Evolutionary conservation across 2,888 invertebrate genomes (phyloP), one percentile per base, ranked within the genome.

Genomic region (Zonitis immaculata): DNA sequence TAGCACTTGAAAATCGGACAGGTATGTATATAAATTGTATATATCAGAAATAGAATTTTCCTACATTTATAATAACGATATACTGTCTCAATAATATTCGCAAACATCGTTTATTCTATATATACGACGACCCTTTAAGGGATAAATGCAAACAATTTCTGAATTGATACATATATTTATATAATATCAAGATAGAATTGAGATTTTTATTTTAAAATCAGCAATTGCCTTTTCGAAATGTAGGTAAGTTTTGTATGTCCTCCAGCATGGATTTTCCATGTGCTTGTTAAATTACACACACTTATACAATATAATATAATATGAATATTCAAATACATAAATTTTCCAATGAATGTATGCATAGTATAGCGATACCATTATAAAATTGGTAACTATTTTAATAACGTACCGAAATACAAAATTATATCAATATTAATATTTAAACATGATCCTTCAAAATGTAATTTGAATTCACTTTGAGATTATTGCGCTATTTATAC

Each of bases 221-320:
- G n/a, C n/a, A n/a, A n/a, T n/a, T n/a, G n/a, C n/a, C n/a, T n/a
- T n/a, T n/a, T n/a, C n/a, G n/a, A n/a, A n/a, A n/a, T n/a, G n/a
- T n/a, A n/a, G n/a, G n/a, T n/a, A n/a, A n/a, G n/a, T n/a, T n/a
- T n/a, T 22, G 22, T 4, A 5, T 22, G 22, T 22, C 22, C 49
- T 42, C 47, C 43, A 43, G 47, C 46, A 39, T 26, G 56, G 52
- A 48, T 55, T 56, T 56, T 42, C 49, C 44, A 49, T 42, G 49
- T 27, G 49, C 56, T 56, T 56, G 52, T 56, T 56, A 56, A 49
- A 56, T 43, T 56, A 52, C 42, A 55, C 52, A 51, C 55, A 44
- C 47, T 56, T 46, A 46, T 56, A 49, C 49, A 47, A 52, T n/a
- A 49, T 56, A 52, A 52, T 52, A 47, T 30, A 52, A 26, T 52